phyloP scores from a whole-genome alignment of 2,888 invertebrate genomes.

The Acholoe squamosa region DNA sequence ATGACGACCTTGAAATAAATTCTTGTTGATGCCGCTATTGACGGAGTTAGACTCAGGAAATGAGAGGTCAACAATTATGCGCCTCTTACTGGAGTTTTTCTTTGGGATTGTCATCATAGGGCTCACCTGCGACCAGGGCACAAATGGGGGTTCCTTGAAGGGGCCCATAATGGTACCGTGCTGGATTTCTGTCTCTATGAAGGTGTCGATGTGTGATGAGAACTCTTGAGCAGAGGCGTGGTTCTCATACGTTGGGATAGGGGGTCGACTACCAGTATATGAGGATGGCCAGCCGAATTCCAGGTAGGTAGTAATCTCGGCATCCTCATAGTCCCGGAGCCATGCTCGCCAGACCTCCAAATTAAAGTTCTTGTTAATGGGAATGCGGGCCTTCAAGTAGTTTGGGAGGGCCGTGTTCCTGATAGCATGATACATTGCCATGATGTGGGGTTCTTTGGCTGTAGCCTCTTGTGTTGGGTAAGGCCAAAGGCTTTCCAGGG shows the following conservation, averaged over 20 bases:
- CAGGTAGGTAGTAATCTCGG: not conserved
- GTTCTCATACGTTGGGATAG: not conserved
- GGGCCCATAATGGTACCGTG: not conserved
- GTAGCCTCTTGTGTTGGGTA: not conserved
- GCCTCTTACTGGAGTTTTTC: not conserved
- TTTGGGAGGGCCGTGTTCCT: not conserved
- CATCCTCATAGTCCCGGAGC: not conserved
- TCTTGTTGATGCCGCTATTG: not conserved
- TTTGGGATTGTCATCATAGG: not conserved
- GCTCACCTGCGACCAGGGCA: not conserved
- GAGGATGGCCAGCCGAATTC: not conserved
- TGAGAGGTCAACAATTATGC: not conserved
- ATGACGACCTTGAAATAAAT: not conserved
- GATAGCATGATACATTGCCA: not conserved
- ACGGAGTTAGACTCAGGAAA: not conserved
- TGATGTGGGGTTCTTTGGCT: not conserved
- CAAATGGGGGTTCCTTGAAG: not conserved
- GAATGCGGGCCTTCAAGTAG: not conserved
- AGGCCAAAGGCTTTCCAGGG: not conserved
- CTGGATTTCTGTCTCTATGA: not conserved
- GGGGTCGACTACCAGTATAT: not conserved
- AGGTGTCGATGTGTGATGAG: not conserved
- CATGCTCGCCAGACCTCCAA: not conserved
- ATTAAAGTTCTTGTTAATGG: not conserved
- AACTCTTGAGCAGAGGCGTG: not conserved